phyloP scores from a whole-genome alignment of 2,797 vertebrate species.

The Uromys caudimaculatus region DNA sequence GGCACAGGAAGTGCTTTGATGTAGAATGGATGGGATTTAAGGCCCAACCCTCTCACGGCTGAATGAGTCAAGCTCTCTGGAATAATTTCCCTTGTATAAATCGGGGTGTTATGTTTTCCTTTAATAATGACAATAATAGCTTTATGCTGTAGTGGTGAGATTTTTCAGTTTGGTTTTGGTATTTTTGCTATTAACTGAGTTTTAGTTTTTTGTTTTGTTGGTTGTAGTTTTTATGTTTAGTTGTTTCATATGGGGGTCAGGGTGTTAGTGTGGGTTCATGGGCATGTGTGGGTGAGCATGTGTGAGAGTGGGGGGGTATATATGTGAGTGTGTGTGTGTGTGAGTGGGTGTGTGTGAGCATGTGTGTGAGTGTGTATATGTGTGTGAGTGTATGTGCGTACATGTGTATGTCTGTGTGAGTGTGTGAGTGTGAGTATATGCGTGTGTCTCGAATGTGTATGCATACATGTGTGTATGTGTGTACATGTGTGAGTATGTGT shows the following conservation, averaged over 20 bases:
- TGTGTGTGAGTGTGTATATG: neutral
- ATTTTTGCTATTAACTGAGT: neutral
- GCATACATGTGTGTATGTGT: too few species aligned
- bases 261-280: neutral
- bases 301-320: neutral
- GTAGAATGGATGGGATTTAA: rapidly evolving
- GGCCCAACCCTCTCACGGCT: rapidly evolving
- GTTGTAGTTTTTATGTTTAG: neutral
- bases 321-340: rapidly evolving
- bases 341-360: too few species aligned
- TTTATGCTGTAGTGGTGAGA: neutral
- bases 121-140: neutral
- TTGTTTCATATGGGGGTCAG: neutral
- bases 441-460: neutral
- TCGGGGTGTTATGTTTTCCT: neutral
- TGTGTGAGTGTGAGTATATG: neutral
- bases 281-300: neutral
- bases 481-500: neutral
- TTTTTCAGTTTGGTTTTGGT: neutral
- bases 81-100: neutral
- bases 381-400: neutral
- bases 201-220: neutral
- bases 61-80: neutral
- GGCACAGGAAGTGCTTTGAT: neutral
- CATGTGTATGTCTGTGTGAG: neutral